These are phyloP conservation scores for Drosophila colorata DNA, from an alignment of 2,888 invertebrate species.

Conservation along the genomic window DNA sequence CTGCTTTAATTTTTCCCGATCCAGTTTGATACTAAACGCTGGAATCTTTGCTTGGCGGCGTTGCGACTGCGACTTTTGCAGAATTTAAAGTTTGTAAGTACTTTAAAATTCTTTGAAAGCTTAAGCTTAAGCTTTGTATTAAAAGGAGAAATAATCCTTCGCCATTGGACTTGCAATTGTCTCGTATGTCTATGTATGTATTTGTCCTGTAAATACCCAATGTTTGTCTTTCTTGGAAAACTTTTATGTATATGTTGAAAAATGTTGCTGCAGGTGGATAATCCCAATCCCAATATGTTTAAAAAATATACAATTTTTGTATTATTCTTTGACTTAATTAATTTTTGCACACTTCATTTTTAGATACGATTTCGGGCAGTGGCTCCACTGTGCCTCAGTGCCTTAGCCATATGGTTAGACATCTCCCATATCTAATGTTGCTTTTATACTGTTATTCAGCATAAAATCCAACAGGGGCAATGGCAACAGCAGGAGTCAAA, in stretches of 20 bases:
- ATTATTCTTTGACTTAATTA: too few species aligned
- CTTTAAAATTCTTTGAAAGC: not conserved
- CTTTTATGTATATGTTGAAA: too few species aligned
- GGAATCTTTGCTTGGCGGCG: too few species aligned
- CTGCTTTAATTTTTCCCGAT: not conserved
- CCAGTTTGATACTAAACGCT: not conserved
- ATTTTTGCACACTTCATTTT: not conserved
- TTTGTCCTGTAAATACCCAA: too few species aligned
- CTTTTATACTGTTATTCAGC: constrained; percentile 29
- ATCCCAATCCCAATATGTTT: too few species aligned
- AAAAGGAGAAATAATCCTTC: not conserved
- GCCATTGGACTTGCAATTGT: not conserved
- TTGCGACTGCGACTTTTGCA: not conserved
- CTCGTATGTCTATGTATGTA: too few species aligned
- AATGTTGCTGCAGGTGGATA: too few species aligned
- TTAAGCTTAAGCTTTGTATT: not conserved
- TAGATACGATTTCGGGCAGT: not conserved
- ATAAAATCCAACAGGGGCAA: constrained; percentile 18
- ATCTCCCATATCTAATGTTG: constrained; percentile 17
- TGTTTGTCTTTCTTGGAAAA: not conserved
- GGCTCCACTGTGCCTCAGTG: constrained; percentile 2
- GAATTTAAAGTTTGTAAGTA: not conserved
- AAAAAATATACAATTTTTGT: too few species aligned
- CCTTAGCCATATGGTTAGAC: constrained; percentile 16
- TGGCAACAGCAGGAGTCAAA: constrained; percentile 30